phyloP scores from a whole-genome alignment of 2,888 invertebrate genomes.

The Leuctra nigra region DNA sequence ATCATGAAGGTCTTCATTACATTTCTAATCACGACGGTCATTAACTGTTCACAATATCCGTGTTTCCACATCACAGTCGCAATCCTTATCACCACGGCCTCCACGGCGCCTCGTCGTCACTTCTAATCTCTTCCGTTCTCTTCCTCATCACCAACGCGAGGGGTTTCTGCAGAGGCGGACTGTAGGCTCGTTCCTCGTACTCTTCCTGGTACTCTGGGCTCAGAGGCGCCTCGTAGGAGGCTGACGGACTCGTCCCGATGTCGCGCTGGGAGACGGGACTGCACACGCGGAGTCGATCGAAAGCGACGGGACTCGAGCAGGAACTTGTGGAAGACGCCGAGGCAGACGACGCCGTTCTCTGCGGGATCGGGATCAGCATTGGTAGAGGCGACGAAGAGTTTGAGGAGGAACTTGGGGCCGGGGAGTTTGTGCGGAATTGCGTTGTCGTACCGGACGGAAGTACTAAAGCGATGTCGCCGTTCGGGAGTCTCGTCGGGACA shows the following conservation, averaged over 20 bases:
- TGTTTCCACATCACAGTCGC: no score
- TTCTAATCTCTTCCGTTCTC: constrained; percentile 41
- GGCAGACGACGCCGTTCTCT: constrained; percentile 63
- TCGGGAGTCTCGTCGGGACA: constrained; percentile 72
- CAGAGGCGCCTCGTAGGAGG: constrained; percentile 14
- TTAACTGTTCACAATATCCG: no score
- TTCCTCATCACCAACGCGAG: constrained; percentile 68
- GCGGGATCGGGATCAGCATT: constrained; percentile 65
- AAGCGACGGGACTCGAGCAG: constrained; percentile 37
- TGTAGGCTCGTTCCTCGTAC: constrained; percentile 38
- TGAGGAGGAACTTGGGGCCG: constrained; percentile 15
- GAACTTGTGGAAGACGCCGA: constrained; percentile 52
- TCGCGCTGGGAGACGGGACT: constrained; percentile 41
- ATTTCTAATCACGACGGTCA: no score
- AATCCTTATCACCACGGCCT: constrained; percentile 62
- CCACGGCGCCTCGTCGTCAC: constrained; percentile 70
- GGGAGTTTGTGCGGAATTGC: constrained; percentile 35
- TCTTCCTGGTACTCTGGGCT: constrained; percentile 8
- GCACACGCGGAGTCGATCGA: constrained; percentile 47
- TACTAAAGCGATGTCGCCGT: constrained; percentile 76
- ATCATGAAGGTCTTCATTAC: no score
- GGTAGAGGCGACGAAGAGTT: constrained; percentile 44
- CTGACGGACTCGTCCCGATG: constrained; percentile 42
- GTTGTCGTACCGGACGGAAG: constrained; percentile 44
- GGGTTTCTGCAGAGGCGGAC: constrained; percentile 49